Base-by-base conservation (phyloP, 2,113 vertebrate genomes). In the Ifrita kowaldi region DNA sequence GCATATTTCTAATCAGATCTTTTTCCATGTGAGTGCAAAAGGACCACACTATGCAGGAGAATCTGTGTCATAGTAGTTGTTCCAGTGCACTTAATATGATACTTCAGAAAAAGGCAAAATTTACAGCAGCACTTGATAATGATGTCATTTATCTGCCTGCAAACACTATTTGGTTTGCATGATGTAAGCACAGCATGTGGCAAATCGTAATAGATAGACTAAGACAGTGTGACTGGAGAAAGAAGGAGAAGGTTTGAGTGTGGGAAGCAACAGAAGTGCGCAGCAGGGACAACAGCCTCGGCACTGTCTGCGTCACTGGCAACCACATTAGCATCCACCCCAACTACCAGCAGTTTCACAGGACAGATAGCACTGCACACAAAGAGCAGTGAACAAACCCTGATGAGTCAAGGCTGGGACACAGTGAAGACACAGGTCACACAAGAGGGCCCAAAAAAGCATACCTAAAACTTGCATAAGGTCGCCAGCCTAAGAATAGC, bases 1-100 rank as follows among this genome's bases (percentile, higher is more conserved):
- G 8, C 30, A 24, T 22, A 41, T 59, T 93, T 49, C 19, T 47
- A 47, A 39, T 44, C 5, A 44, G 13, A 42, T 33, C 59, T 68
- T 79, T 74, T 73, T 56, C 16, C 60, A 8, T 0, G 0, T 32
- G 15, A 64, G 4, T 52, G 22, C 26, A 44, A 80, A 90, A 73
- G 3, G 7, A 30, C 18, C 11, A 7, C 13, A 37, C 11, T 2
- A 2, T 2, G 2, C 52, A 27, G 14, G 11, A 71, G 16, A 65
- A 74, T 62, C 53, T 89, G 37, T 24, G 32, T 47, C 50, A 4
- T 7, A 21, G 24, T 35, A 50, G 18, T 11, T n/a, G 20, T 57
- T 80, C 33, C 37, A 28, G 19, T 64, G 16, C 10, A 30, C 5
- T 12, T 57, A 23, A 3, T 4, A 9, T 15, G 16, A 23, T 35